phyloP scores from a whole-genome alignment of 2,797 vertebrate species.

The Squalus acanthias region DNA sequence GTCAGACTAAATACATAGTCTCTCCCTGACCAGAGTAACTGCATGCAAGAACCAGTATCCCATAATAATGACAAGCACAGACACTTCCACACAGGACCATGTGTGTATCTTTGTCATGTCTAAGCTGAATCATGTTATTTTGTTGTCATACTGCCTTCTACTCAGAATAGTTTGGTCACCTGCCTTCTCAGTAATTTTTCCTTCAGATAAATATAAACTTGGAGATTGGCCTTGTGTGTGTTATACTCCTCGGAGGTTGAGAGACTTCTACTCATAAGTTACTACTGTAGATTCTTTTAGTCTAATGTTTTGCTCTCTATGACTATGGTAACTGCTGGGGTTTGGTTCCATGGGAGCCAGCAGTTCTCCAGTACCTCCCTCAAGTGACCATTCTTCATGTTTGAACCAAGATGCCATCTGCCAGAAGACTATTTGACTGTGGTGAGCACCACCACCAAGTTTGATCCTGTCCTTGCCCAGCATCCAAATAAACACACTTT shows the following conservation, averaged over 20 bases:
- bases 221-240: neutral
- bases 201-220: neutral
- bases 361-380: neutral
- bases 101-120: neutral
- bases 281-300: neutral
- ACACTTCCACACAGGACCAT: neutral
- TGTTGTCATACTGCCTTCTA: neutral
- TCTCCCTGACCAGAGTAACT: neutral
- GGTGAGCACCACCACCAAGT: neutral
- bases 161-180: neutral
- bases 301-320: neutral
- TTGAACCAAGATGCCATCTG: neutral
- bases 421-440: neutral
- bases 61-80: neutral
- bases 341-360: neutral
- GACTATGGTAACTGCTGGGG: neutral
- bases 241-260: neutral
- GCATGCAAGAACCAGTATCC: neutral
- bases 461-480: neutral
- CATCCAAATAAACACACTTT: neutral
- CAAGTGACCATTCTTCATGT: neutral
- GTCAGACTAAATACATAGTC: neutral
- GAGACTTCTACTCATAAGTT: neutral
- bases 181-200: neutral
- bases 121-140: neutral